A percentile compares a stretch with the other conserved stretches of the same genome.
Conservation (phyloP, 2,888 invertebrate species). For the Drosophila ustulata region DNA sequence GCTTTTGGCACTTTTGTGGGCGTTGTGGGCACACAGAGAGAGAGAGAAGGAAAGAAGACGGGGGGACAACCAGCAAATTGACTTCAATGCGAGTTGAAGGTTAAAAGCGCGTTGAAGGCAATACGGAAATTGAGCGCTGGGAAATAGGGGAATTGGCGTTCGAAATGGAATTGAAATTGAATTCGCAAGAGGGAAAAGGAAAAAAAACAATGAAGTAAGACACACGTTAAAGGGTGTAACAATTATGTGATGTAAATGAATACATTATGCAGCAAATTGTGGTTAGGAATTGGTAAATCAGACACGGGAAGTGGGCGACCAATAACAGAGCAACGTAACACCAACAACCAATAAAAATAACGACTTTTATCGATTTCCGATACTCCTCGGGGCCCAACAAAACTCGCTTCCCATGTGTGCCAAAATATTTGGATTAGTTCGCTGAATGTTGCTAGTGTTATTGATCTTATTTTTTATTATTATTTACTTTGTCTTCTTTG, state of each 20-base stretch:
- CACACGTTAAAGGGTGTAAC: constrained; percentile 38
- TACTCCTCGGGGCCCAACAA: not conserved
- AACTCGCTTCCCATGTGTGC: too few relatives aligned
- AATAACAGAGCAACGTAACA: not conserved
- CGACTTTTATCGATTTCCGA: constrained; percentile 50
- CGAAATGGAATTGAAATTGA: constrained; percentile 21
- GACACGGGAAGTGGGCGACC: constrained; percentile 42
- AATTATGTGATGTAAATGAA: constrained; percentile 45
- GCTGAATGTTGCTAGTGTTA: too few relatives aligned
- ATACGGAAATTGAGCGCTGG: constrained; percentile 60
- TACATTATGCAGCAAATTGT: constrained; percentile 38
- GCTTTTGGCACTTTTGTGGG: constrained; percentile 36
- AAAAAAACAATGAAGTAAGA: constrained; percentile 27
- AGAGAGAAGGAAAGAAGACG: not conserved
- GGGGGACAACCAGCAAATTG: constrained; percentile 54
- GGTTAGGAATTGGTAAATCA: constrained; percentile 35
- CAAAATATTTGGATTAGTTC: too few relatives aligned
- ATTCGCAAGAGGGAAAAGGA: not conserved
- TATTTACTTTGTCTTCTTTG: too few relatives aligned
- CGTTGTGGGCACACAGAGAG: constrained; percentile 12
- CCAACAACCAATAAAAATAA: constrained; percentile 1
- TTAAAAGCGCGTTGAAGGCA: constrained; percentile 58
- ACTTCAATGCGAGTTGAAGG: constrained; percentile 80
- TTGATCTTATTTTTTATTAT: too few relatives aligned
- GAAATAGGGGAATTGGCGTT: constrained; percentile 23